A percentile compares a stretch with the other conserved stretches of the same genome.
These are phyloP conservation scores for Caenorhabditis sp. DNA, from an alignment of 2,888 invertebrate species.

Conservation along the genomic window DNA sequence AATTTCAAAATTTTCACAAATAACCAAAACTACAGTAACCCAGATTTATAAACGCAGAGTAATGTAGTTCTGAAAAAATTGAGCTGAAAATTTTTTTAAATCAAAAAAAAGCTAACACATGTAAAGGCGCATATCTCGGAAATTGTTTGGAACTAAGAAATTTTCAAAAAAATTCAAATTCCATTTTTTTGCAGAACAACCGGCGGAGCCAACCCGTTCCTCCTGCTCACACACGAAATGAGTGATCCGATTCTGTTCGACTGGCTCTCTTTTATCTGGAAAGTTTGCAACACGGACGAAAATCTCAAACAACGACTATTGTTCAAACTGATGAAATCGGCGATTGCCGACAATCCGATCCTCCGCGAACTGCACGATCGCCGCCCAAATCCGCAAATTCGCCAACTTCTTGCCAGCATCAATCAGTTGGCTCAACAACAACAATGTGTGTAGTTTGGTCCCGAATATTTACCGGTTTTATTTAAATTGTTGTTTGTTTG, in stretches of 20 bases:
- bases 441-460: too few species aligned
- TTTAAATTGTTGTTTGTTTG: too few species aligned
- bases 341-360: background rate
- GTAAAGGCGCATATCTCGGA: too few species aligned
- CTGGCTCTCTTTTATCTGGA: slow-evolving; percentile 23
- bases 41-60: too few species aligned
- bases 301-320: background rate
- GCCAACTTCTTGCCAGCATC: slow-evolving; percentile 1
- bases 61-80: too few species aligned
- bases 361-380: slow-evolving; percentile 1
- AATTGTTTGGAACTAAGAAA: too few species aligned
- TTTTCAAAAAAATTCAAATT: background rate
- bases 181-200: slow-evolving; percentile 1
- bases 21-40: too few species aligned
- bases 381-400: slow-evolving; percentile 5
- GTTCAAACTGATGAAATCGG: background rate
- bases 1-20: too few species aligned
- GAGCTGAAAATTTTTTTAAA: too few species aligned
- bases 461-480: too few species aligned
- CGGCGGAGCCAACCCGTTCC: slow-evolving; percentile 14
- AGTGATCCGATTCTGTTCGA: slow-evolving; percentile 22
- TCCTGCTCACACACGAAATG: slow-evolving; percentile 10
- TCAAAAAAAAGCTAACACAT: too few species aligned
- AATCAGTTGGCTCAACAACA: slow-evolving; percentile 4
- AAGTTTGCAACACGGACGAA: slow-evolving; percentile 9